These are phyloP conservation scores for Petrolisthes manimaculis DNA, from an alignment of 2,888 invertebrate genomes.

Conservation along the genomic window DNA sequence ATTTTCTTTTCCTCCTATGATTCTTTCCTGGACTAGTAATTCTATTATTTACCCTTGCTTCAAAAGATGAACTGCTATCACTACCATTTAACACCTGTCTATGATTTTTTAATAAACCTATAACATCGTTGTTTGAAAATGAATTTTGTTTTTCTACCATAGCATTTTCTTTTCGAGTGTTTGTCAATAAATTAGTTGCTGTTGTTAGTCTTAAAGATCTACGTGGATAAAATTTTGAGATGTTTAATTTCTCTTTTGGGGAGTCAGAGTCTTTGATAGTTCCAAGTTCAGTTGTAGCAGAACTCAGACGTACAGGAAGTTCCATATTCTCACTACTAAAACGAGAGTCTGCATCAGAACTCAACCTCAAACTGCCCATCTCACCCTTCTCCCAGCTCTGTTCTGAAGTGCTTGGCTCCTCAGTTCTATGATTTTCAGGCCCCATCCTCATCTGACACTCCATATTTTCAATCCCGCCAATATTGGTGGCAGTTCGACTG, in stretches of 20 bases:
- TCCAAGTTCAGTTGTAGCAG: background rate
- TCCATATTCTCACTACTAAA: background rate
- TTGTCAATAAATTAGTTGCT: too few relatives aligned
- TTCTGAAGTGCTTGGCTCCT: background rate
- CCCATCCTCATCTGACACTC: conserved; percentile 2
- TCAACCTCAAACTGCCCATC: background rate
- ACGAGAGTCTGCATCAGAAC: background rate
- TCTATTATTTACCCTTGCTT: too few relatives aligned
- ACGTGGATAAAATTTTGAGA: too few relatives aligned
- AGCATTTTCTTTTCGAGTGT: too few relatives aligned
- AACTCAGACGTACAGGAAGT: background rate
- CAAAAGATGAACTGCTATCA: too few relatives aligned
- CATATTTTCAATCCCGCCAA: background rate
- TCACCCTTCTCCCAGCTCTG: background rate
- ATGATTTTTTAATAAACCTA: too few relatives aligned
- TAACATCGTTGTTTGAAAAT: too few relatives aligned
- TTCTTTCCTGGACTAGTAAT: background rate
- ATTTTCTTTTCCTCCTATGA: background rate
- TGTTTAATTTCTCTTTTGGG: too few relatives aligned
- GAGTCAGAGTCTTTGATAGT: background rate
- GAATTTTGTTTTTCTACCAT: too few relatives aligned
- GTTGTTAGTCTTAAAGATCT: too few relatives aligned
- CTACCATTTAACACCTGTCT: too few relatives aligned
- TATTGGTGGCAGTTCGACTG: background rate
- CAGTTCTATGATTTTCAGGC: background rate